phyloP scores from a whole-genome alignment of 92 coral and sea anemone genomes.

The Epizoanthus fatuus region DNA sequence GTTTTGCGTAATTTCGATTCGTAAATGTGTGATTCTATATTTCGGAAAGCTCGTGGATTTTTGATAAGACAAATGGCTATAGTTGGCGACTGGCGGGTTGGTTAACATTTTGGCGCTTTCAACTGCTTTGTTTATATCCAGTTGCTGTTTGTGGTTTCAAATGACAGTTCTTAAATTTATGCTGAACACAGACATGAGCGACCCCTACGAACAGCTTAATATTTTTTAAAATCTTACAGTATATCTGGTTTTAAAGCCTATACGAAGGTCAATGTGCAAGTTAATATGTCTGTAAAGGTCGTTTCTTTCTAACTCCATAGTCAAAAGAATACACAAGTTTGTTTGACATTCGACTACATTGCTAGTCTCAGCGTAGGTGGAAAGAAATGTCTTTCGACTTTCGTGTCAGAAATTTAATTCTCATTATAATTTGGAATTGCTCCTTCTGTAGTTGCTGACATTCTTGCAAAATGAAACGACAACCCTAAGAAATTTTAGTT shows the following conservation, averaged over 20 bases:
- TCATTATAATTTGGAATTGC: constrained; percentile 13
- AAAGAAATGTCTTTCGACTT: constrained; percentile 25
- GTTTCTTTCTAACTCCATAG: not conserved
- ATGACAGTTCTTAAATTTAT: not conserved
- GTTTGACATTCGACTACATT: not conserved
- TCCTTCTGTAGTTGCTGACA: not conserved
- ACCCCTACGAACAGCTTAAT: not conserved
- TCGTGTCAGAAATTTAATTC: constrained; percentile 40
- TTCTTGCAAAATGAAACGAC: constrained; percentile 7
- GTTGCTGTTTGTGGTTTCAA: not conserved
- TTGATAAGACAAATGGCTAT: not conserved
- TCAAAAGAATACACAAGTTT: not conserved
- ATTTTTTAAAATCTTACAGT: not conserved
- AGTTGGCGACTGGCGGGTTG: not conserved
- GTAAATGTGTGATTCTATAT: constrained; percentile 1
- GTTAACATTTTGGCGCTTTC: not conserved
- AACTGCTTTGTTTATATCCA: not conserved
- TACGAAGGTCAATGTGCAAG: too few relatives aligned
- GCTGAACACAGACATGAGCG: not conserved
- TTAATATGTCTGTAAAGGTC: not conserved
- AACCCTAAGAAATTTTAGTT: not conserved
- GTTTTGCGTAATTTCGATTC: constrained; percentile 20
- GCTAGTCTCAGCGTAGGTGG: constrained; percentile 31
- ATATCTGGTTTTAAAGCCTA: too few relatives aligned
- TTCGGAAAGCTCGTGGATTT: not conserved